Base-by-base conservation (phyloP, 2,888 invertebrate genomes). In the Ectemnius lituratus region DNA sequence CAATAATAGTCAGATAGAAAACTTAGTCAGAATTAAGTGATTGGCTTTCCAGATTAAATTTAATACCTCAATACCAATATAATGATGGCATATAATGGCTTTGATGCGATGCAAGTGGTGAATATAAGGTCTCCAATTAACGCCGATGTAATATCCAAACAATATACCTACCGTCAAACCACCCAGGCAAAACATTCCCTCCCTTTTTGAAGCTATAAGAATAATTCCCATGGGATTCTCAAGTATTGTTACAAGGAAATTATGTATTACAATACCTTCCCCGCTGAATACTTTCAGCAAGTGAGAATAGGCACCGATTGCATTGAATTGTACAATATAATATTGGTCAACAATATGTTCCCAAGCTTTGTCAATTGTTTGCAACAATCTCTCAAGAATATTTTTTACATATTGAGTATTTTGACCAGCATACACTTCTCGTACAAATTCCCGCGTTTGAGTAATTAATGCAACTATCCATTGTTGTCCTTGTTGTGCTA, bases 31-130 rank as follows among this genome's bases (percentile, higher is more conserved):
- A 6, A 37, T 37, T 37, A 37, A 37, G 37, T 37, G 37, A 37
- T 37, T 37, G 8, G 5, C 4, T 6, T 37, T 37, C 1, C 8
- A 37, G 18, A 37, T 4, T 58, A 11, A 59, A 58, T 28, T 47
- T 37, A 49, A 62, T 90, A 92, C 92, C 89, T 92, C 92, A 59
- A 89, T 83, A 76, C 92, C 92, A 70, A 90, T 85, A 82, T 92
- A 92, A 80, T 89, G 88, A 75, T 90, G 90, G 77, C 92, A 92
- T 79, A 92, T 91, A 37, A 92, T 83, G 46, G 92, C 91, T 88
- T 91, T 91, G 91, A 92, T 92, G 75, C 91, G 91, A 70, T 91
- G 89, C 64, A 90, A 77, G 72, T 91, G 85, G 58, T 84, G 84
- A 52, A 89, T 79, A 49, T 76, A 78, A 79, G 85, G 86, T 60